These are phyloP conservation scores for Rhagoletis pomonella DNA, from an alignment of 1,140 invertebrate genomes.

Conservation along the genomic window DNA sequence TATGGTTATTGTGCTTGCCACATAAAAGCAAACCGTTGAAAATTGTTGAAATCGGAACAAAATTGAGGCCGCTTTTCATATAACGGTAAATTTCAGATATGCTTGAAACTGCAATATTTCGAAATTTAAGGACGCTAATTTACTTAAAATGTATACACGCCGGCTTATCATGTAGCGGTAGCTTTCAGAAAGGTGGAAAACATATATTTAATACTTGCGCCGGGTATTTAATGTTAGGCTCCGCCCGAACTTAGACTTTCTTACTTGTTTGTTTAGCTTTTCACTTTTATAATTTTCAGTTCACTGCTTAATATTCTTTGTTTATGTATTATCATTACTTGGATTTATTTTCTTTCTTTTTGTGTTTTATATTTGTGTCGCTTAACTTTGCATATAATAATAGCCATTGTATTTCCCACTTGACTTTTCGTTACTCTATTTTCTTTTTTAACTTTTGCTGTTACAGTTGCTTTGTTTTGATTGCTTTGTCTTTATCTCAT, in stretches of 20 bases:
- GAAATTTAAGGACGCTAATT: too few relatives aligned
- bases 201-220: too few relatives aligned
- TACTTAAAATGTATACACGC: too few relatives aligned
- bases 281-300: background rate
- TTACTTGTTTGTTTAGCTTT: conserved; percentile 10
- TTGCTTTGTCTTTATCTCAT: conserved; percentile 28
- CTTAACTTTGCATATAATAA: conserved; percentile 71
- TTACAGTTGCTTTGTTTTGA: background rate
- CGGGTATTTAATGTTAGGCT: too few relatives aligned
- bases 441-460: conserved; percentile 47
- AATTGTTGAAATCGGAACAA: too few relatives aligned
- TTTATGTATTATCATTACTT: conserved; percentile 62
- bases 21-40: too few relatives aligned
- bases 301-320: background rate
- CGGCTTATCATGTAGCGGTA: too few relatives aligned
- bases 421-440: background rate
- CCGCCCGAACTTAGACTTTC: conserved; percentile 15
- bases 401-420: conserved; percentile 64
- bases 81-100: too few relatives aligned
- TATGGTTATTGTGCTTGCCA: too few relatives aligned
- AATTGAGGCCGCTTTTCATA: too few relatives aligned
- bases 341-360: background rate
- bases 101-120: too few relatives aligned
- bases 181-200: too few relatives aligned
- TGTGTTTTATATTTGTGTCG: background rate